Base-by-base conservation (phyloP, 2,888 invertebrate species). In the Archips xylosteana region DNA sequence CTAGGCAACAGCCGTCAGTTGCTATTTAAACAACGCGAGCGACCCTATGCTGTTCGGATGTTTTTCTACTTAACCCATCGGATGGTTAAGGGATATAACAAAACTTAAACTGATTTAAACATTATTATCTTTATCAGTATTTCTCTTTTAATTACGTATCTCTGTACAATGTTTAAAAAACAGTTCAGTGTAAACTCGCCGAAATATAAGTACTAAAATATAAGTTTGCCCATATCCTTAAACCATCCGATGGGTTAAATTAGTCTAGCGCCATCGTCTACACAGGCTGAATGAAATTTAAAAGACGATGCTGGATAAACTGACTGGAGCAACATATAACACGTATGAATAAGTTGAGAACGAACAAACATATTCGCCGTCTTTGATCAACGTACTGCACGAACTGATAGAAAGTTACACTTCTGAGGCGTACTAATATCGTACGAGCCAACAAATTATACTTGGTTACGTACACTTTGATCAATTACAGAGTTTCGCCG, bases 401-500 rank as follows among this genome's bases (percentile, higher is more conserved):
- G 15, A 42, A 59, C 9, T 13, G 39, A 51, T 10, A 61, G 32
- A 61, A n/a, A 39, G 23, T 13, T 23, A n/a, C 32, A 32, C 23
- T 57, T 13, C 45, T 32, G 34, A 15, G 45, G 47, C 34, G 49
- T 61, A 49, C 13, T 47, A 49, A 60, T 36, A 49, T 54, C 45
- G 45, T 4, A 51, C 1, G 61, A 61, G 61, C 9, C 32, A 34
- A 54, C 54, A 66, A 49, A 71, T 67, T 54, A 66, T 42, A 60
- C 60, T 66, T 66, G 49, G 59, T 65, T 66, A 51, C 71, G 32
- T 42, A 51, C 61, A 62, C 61, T 67, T 71, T 71, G 71, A 71
- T 71, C 66, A 66, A 67, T 54, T 62, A 13, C 45, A 39, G 42
- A 45, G 60, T 54, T 71, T 67, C 66, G 61, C 34, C 66, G 61